Base-by-base conservation (phyloP, 1,140 invertebrate species). In the Brachionus manjavacas region DNA sequence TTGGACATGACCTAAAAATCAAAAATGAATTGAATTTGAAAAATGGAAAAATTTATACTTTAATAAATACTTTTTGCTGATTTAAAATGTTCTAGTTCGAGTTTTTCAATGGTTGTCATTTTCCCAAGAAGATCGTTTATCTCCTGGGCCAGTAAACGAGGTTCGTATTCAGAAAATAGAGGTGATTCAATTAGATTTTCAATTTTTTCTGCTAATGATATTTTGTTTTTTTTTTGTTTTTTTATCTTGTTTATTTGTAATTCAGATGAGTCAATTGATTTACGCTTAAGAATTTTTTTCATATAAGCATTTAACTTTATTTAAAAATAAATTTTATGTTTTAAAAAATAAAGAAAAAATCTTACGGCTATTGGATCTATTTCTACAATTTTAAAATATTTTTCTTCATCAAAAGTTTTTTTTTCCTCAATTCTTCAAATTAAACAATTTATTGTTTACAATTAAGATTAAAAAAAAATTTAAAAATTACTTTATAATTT, bases 1-100 rank as follows among this genome's bases (percentile, higher is more conserved):
- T 74, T 84, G 79, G 12, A 81, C 79, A 81, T 81, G 79, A 39
- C 49, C 76, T 80, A 20, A 80, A 14, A 39, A 31, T 49, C 7
- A 23, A 52, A 1, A 55, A 35, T 35, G 11, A 11, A 55, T 14
- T 11, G 1, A 72, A 41, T 72, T 16, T 20, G 0, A 72, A 7
- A 39, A 8, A 16, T 35, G 4, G 6, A 35, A 4, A 35, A 35
- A 35, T 1, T n/a, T 39, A 39, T n/a, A 16, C 43, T 39, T 39
- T 16, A 43, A 20, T 16, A 72, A 39, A 39, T 68, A 68, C 72
- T 76, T 76, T 76, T 76, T 23, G 72, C 72, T 12, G 72, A 76
- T 76, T 76, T 76, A 31, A 76, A 76, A 76, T 76, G 72, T 76
- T 76, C 72, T n/a, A 76, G 25, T 76, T 76, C 72, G 14, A 76